Percentiles rank a stretch among this genome's conserved stretches.
Evolutionary conservation across 1,140 invertebrate genomes (phyloP).

Genomic region (Drosophila ironensis): DNA sequence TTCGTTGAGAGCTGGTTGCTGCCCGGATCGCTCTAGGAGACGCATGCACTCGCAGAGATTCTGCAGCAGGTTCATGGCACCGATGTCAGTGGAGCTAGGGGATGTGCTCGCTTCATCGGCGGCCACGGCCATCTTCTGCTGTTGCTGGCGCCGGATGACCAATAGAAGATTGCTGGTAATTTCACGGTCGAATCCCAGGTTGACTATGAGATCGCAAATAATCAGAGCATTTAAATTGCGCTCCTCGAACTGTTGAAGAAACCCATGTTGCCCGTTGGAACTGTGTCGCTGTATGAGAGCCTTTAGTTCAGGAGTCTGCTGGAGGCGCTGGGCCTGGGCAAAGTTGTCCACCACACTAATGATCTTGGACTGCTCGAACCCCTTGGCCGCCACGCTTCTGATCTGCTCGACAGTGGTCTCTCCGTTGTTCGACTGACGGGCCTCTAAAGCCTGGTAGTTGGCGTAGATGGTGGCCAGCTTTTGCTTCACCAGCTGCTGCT

Average conservation of each 20-base stretch:
- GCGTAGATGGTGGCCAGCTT: slow-evolving; percentile 63
- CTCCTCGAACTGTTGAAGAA: slow-evolving; percentile 65
- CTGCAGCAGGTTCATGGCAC: slow-evolving; percentile 57
- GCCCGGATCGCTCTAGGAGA: slow-evolving; percentile 42
- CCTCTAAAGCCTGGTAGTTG: slow-evolving; percentile 60
- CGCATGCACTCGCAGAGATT: slow-evolving; percentile 74
- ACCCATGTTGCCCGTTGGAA: slow-evolving; percentile 55
- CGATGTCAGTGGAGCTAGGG: slow-evolving; percentile 38
- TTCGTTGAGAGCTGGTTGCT: slow-evolving; percentile 32
- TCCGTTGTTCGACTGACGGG: slow-evolving; percentile 12
- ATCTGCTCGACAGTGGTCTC: slow-evolving; percentile 74
- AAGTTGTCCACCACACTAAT: slow-evolving; percentile 81
- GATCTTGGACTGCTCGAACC: slow-evolving; percentile 67
- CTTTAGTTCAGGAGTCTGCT: slow-evolving; percentile 50
- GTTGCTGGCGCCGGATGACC: slow-evolving; percentile 69
- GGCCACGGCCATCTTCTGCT: slow-evolving; percentile 32
- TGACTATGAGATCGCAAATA: slow-evolving; percentile 70
- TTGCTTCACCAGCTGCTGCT: slow-evolving; percentile 80
- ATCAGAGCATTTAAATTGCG: slow-evolving; percentile 67
- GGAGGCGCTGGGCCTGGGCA: slow-evolving; percentile 69
- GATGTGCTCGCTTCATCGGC: not conserved
- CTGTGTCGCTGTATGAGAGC: slow-evolving; percentile 47
- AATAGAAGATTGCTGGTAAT: slow-evolving; percentile 68
- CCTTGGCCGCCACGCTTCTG: slow-evolving; percentile 63
- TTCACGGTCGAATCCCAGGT: slow-evolving; percentile 70